A percentile compares a stretch with the other conserved stretches of the same genome.
Conservation (phyloP, 2,888 invertebrate genomes). For the Fragum fragum region DNA sequence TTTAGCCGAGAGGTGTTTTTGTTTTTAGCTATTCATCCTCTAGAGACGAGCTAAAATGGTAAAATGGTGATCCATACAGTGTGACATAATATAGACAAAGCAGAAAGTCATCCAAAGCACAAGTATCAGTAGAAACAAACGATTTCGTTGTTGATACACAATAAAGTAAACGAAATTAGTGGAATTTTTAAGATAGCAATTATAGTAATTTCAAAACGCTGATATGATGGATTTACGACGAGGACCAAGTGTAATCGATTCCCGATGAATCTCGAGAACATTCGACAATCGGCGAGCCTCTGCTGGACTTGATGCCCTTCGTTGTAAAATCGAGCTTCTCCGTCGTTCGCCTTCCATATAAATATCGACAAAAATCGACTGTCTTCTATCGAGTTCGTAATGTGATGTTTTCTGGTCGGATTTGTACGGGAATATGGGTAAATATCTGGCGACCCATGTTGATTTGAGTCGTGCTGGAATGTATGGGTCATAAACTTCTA, state of each 20-base stretch:
- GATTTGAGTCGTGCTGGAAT: constrained; percentile 41
- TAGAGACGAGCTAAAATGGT: no score
- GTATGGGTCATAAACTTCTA: constrained; percentile 56
- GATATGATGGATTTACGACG: constrained; percentile 24
- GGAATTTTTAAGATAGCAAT: no score
- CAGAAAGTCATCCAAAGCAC: no score
- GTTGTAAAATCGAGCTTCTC: constrained; percentile 4
- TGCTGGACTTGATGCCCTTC: background rate
- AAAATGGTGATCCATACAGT: no score
- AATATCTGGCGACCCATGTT: constrained; percentile 26
- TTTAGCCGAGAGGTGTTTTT: no score
- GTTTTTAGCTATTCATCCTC: no score
- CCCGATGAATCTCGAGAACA: background rate
- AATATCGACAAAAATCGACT: constrained; percentile 10
- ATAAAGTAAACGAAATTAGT: no score
- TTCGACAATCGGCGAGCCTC: background rate
- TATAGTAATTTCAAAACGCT: constrained; percentile 1
- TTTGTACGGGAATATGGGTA: constrained; percentile 36
- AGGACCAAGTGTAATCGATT: constrained; percentile 13
- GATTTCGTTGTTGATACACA: no score
- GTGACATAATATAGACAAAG: no score
- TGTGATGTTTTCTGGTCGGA: constrained; percentile 19
- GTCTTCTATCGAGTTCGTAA: constrained; percentile 27
- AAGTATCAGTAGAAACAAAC: no score
- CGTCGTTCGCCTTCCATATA: background rate